These are phyloP conservation scores for Netelia inedita DNA, from an alignment of 2,888 invertebrate species.

Conservation along the genomic window DNA sequence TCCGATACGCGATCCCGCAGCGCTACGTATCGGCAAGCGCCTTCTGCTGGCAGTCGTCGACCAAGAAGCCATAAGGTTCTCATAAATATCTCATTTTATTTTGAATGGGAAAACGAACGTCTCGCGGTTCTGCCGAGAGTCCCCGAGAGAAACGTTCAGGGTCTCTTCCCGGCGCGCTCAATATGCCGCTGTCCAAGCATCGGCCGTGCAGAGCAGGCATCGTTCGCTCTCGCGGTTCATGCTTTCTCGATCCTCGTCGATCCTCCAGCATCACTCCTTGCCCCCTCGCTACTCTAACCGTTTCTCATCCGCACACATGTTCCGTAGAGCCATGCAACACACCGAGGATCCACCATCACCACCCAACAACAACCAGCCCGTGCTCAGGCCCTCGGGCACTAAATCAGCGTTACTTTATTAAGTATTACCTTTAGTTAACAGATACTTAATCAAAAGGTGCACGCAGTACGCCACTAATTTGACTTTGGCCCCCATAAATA, in stretches of 20 bases:
- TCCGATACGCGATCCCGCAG: slow-evolving; percentile 48
- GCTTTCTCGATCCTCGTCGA: slow-evolving; percentile 56
- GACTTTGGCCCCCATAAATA: slow-evolving; percentile 85
- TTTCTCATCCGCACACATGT: slow-evolving; percentile 68
- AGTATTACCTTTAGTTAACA: slow-evolving; percentile 85
- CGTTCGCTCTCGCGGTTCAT: slow-evolving; percentile 46
- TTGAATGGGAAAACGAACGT: slow-evolving; percentile 84
- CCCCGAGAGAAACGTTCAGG: slow-evolving; percentile 49
- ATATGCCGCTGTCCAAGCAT: slow-evolving; percentile 33
- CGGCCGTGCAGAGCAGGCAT: slow-evolving; percentile 21
- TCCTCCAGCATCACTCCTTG: slow-evolving; percentile 46
- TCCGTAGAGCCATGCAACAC: slow-evolving; percentile 50
- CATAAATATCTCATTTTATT: slow-evolving; percentile 85
- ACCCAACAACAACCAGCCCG: slow-evolving; percentile 65
- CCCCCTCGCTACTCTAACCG: slow-evolving; percentile 42
- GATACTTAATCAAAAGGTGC: slow-evolving; percentile 85
- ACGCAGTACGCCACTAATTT: slow-evolving; percentile 85
- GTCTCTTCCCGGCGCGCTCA: slow-evolving; percentile 34
- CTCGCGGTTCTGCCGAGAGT: slow-evolving; percentile 75
- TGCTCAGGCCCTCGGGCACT: slow-evolving; percentile 75
- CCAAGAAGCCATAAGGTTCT: slow-evolving; percentile 61
- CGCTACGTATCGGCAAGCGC: slow-evolving; percentile 53
- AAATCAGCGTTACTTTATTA: slow-evolving; percentile 85
- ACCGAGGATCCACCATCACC: slow-evolving; percentile 49
- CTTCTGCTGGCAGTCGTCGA: slow-evolving; percentile 44